Conservation (phyloP, 2,113 vertebrate genomes). For the Mesocricetus auratus region DNA sequence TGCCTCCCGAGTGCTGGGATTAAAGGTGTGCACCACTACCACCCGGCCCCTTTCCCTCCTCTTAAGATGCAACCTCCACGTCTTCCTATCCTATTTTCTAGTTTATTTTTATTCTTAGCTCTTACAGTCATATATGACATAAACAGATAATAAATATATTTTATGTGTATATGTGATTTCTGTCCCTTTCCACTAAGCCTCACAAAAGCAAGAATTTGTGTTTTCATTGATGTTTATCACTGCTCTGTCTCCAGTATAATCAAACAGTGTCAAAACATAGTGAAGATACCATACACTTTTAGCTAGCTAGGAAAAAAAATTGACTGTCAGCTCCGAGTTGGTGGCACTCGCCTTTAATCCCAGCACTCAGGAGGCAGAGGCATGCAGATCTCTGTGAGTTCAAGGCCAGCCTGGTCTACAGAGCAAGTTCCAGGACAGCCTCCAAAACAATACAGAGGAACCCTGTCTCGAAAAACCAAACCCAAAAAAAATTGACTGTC, state of each 20-base stretch:
- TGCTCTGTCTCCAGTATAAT: not conserved
- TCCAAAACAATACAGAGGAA: no score
- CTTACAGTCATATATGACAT: slow-evolving; percentile 9
- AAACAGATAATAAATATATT: slow-evolving; percentile 34
- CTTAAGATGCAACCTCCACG: not conserved
- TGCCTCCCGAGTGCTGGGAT: not conserved
- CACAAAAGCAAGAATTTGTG: slow-evolving; percentile 50
- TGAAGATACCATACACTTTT: not conserved
- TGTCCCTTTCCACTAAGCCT: slow-evolving; percentile 8
- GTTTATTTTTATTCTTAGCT: slow-evolving; percentile 55
- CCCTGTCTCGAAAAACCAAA: no score
- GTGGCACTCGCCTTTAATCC: no score
- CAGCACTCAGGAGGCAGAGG: no score
- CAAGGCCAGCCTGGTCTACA: no score
- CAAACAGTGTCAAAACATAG: not conserved
- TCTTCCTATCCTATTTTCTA: not conserved
- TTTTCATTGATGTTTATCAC: slow-evolving; percentile 38
- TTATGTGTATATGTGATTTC: slow-evolving; percentile 42
- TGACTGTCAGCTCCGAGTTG: no score
- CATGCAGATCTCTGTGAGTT: no score
- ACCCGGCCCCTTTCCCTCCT: not conserved
- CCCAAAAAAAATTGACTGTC: no score
- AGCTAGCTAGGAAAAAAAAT: not conserved
- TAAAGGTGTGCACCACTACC: not conserved
- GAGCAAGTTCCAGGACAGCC: no score